Percentiles rank a stretch among this genome's conserved stretches.
Evolutionary conservation across 2,113 vertebrate genomes (phyloP).

Genomic region (Corvus cornix): DNA sequence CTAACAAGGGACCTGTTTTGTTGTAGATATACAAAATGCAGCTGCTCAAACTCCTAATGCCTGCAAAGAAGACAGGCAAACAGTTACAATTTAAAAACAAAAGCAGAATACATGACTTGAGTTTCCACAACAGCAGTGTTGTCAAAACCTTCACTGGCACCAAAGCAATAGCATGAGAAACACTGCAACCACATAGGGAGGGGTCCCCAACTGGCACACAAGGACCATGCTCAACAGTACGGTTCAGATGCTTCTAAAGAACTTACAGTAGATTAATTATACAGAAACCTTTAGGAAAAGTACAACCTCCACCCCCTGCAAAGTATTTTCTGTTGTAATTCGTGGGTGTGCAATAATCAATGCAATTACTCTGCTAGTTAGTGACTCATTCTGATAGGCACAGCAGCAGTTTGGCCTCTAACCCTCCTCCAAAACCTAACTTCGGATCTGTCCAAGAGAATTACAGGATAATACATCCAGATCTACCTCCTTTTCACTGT

Average conservation of each 20-base stretch:
- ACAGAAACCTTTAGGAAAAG: conserved; percentile 10
- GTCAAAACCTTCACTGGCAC: conserved; percentile 54
- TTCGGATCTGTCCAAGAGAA: neutral
- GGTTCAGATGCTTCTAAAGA: neutral
- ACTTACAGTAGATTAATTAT: conserved; percentile 28
- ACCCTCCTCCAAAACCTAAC: neutral
- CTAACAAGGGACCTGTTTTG: conserved; percentile 45
- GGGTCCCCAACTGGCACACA: neutral
- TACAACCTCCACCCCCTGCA: neutral
- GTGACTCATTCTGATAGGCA: conserved; percentile 40
- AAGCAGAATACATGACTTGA: conserved; percentile 1
- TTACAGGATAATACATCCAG: neutral
- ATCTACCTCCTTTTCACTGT: neutral
- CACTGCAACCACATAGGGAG: conserved; percentile 9
- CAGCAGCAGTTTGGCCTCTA: conserved; percentile 21
- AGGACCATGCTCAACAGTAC: conserved; percentile 18
- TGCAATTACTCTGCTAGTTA: conserved; percentile 58
- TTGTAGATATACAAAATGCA: conserved; percentile 46
- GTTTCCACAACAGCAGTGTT: neutral
- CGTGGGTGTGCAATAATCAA: conserved; percentile 55
- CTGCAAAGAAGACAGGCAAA: neutral
- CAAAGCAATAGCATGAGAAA: neutral
- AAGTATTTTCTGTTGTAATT: conserved; percentile 41
- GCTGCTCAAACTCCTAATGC: neutral
- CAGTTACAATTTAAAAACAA: conserved; percentile 44